Base-by-base conservation (phyloP, 2,113 vertebrate genomes). In the Falcunculus frontatus region DNA sequence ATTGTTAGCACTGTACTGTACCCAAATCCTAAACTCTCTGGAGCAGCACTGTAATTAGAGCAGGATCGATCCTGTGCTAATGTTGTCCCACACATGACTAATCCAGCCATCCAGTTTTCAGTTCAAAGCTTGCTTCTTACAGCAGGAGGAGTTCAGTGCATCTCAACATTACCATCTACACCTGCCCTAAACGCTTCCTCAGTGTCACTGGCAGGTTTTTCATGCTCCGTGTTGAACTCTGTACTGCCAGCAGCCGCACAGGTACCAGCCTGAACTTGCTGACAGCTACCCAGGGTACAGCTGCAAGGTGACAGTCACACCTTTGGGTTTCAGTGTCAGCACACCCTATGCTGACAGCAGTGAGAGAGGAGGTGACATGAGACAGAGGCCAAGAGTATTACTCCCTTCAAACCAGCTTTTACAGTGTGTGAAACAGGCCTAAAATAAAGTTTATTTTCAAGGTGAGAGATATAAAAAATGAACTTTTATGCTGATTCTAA, bases 361-460 rank as follows among this genome's bases (percentile, higher is more conserved):
- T 15, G 33, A 84, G 64, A 95, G 72, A 96, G n/a, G 62, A 81
- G 72, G 52, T 39, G 93, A 75, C 18, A 41, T 25, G 68, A n/a
- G 86, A n/a, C 37, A 64, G 75, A 89, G n/a, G 44, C 29, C 1
- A 6, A 50, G 52, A 29, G 16, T 6, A 53, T 49, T 49, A 25
- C 33, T 21, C 44, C 30, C 20, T 90, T 56, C 90, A 78, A 90
- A 83, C 11, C 35, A 89, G 57, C 16, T 86, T 86, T 77, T 86
- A 67, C 23, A 81, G 20, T 25, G 35, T 67, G 47, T 44, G 52
- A 90, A 92, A 73, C 37, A 57, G 52, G 60, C 56, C 52, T 75
- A 67, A 95, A 94, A 37, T 42, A 87, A 90, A 81, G 39, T 67
- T 90, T 87, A 7, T 88, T 95, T 91, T 94, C 94, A 96, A 96